These are phyloP conservation scores for Plumapathes pennacea DNA, from an alignment of 92 coral and sea anemone species.

Conservation along the genomic window DNA sequence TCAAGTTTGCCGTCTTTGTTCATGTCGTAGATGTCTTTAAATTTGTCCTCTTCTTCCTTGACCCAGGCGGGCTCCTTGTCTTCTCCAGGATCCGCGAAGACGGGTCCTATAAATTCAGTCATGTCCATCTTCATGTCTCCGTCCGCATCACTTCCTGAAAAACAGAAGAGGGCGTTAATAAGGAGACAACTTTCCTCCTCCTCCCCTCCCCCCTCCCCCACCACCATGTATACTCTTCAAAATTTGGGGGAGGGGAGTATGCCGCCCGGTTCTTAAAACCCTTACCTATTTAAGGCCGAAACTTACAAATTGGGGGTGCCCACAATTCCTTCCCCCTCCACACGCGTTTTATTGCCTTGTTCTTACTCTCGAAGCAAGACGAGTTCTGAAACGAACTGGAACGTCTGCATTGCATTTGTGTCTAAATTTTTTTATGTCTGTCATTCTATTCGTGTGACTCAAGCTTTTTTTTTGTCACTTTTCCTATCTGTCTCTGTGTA, in stretches of 20 bases:
- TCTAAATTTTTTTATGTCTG: too few relatives aligned
- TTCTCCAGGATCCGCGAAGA: slow-evolving; percentile 75
- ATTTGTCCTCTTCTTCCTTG: slow-evolving; percentile 80
- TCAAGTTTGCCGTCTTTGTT: slow-evolving; percentile 90
- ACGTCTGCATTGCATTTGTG: too few relatives aligned
- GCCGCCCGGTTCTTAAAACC: not conserved
- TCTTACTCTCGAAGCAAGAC: too few relatives aligned
- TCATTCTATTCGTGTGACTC: too few relatives aligned
- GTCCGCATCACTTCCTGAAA: slow-evolving; percentile 82
- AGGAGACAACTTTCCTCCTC: not conserved
- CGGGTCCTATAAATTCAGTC: slow-evolving; percentile 94
- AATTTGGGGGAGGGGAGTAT: not conserved
- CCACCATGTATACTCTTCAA: not conserved
- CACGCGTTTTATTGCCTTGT: too few relatives aligned
- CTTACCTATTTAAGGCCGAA: too few relatives aligned
- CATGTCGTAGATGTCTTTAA: slow-evolving; percentile 86
- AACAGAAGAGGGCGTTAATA: not conserved
- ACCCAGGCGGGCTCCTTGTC: slow-evolving; percentile 91
- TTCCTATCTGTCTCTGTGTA: too few relatives aligned
- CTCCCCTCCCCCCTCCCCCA: too few relatives aligned
- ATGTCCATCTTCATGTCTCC: slow-evolving; percentile 79
- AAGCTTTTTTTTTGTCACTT: too few relatives aligned
- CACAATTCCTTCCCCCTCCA: too few relatives aligned
- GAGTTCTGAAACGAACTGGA: too few relatives aligned
- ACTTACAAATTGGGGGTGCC: too few relatives aligned